A percentile compares a stretch with the other conserved stretches of the same genome.
phyloP scores from a whole-genome alignment of 2,888 invertebrate genomes.

The Deroplatys truncata region DNA sequence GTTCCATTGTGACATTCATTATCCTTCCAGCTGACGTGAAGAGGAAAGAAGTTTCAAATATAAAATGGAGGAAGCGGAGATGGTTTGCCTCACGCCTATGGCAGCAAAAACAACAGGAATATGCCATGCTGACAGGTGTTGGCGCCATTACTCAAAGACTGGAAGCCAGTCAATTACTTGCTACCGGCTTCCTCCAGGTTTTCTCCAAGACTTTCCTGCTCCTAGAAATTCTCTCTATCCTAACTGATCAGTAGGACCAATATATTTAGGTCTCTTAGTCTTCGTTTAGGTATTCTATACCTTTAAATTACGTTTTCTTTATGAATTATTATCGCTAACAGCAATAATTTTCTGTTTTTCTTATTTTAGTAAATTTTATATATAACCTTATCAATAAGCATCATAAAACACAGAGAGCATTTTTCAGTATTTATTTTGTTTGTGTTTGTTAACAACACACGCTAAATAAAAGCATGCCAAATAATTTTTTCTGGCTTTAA shows the following conservation, averaged over 20 bases:
- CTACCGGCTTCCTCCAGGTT: not conserved
- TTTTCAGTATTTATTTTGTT: no score
- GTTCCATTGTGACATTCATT: not conserved
- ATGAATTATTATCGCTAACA: no score
- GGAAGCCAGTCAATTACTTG: not conserved
- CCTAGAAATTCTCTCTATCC: not conserved
- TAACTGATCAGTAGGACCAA: not conserved
- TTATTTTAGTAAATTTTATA: no score
- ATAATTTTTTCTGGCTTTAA: no score
- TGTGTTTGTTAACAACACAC: no score
- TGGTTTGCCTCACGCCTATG: not conserved
- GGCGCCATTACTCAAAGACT: not conserved
- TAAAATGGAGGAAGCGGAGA: not conserved
- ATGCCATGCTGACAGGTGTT: not conserved
- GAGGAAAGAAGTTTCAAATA: not conserved
- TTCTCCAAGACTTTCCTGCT: not conserved
- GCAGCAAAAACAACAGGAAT: not conserved
- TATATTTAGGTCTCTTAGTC: no score
- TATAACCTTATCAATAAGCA: no score
- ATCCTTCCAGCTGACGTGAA: not conserved
- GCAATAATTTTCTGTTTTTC: no score
- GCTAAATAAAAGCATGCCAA: no score
- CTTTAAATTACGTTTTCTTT: no score
- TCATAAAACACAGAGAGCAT: no score
- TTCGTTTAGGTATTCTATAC: no score